Evolutionary conservation across 2,888 invertebrate genomes (phyloP).

Genomic region (Synergus japonicus): DNA sequence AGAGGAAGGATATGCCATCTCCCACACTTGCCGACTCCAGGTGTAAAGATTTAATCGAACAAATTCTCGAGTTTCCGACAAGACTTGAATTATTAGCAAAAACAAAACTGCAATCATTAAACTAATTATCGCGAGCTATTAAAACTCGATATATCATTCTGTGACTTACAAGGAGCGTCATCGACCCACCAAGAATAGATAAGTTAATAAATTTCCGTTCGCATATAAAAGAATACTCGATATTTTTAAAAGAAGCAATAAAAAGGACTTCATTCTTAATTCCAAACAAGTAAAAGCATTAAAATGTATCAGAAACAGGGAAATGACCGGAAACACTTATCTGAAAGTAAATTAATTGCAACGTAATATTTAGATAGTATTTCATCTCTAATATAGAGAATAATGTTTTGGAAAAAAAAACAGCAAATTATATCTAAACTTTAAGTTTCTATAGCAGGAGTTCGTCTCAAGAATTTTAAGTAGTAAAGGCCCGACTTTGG

Average conservation of each 20-base stretch:
- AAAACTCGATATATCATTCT: slow-evolving; percentile 11
- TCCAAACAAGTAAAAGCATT: no score
- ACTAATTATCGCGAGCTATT: background rate
- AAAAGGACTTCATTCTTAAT: background rate
- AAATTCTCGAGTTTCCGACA: background rate
- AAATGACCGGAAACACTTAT: no score
- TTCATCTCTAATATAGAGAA: background rate
- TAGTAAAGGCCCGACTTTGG: slow-evolving; percentile 18
- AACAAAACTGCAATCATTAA: background rate
- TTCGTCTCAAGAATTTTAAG: background rate
- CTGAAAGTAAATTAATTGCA: no score
- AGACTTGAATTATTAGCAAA: background rate
- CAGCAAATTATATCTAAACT: no score
- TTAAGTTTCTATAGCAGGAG: background rate
- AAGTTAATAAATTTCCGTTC: background rate
- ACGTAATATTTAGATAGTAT: no score
- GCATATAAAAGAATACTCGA: background rate
- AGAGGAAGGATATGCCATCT: background rate
- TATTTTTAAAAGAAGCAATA: background rate
- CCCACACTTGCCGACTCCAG: background rate
- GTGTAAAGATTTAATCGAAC: background rate
- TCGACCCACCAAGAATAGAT: background rate
- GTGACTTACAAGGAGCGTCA: background rate
- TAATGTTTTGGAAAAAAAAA: background rate
- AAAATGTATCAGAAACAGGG: no score